phyloP scores from a whole-genome alignment of 1,140 invertebrate genomes.

The Drosophila sp. region DNA sequence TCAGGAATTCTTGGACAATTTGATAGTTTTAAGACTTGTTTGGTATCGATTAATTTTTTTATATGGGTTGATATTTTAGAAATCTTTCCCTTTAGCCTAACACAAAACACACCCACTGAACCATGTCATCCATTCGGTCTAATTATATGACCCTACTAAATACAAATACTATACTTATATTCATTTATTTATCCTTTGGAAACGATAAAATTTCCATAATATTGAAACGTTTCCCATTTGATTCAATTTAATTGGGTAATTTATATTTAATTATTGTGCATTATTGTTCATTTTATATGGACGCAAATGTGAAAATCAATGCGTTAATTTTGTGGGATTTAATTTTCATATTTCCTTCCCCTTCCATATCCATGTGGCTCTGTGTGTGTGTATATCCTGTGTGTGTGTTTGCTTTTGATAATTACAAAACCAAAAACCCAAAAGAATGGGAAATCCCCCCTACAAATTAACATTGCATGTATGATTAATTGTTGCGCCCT shows the following conservation, averaged over 20 bases:
- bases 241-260: constrained; percentile 17
- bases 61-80: too few relatives aligned
- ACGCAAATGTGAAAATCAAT: constrained; percentile 46
- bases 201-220: not conserved
- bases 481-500: constrained; percentile 56
- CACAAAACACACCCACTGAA: too few relatives aligned
- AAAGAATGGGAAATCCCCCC: constrained; percentile 1
- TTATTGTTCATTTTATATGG: constrained; percentile 22
- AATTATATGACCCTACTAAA: not conserved
- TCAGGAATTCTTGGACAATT: too few relatives aligned
- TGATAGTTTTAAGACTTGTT: too few relatives aligned
- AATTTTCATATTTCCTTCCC: not conserved
- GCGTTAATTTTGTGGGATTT: constrained; percentile 22
- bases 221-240: constrained; percentile 13
- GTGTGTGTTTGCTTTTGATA: constrained; percentile 36
- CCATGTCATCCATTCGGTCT: too few relatives aligned
- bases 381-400: not conserved
- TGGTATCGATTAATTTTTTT: too few relatives aligned
- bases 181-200: not conserved
- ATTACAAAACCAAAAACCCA: constrained; percentile 35
- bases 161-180: not conserved
- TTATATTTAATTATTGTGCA: constrained; percentile 1
- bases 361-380: not conserved
- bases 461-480: constrained; percentile 34
- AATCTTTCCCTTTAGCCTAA: too few relatives aligned